These are phyloP conservation scores for Alosa alosa DNA, from an alignment of 2,113 vertebrate species.

Conservation along the genomic window DNA sequence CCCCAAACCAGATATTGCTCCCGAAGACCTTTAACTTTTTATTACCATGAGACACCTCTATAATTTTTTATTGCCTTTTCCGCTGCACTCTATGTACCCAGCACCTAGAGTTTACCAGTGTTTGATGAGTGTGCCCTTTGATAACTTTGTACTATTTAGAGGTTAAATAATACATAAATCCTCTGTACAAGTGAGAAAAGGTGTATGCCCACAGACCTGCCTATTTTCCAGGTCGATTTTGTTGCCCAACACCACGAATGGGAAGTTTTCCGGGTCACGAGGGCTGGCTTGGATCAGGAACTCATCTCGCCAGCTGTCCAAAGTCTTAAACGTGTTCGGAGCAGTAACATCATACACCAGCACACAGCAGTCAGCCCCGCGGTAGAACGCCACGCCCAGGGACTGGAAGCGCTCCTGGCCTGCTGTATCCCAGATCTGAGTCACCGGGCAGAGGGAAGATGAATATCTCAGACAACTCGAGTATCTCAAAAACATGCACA, in stretches of 20 bases:
- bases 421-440: conserved; percentile 88
- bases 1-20: no score
- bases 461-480: background rate
- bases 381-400: conserved; percentile 85
- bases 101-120: no score
- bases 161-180: background rate
- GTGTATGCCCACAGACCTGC: conserved; percentile 71
- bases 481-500: background rate
- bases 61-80: no score
- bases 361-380: conserved; percentile 86
- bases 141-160: background rate
- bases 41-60: no score
- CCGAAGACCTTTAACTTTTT: no score
- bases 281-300: conserved; percentile 88
- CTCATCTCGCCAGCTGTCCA: conserved; percentile 86
- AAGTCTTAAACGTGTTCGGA: conserved; percentile 83
- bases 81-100: no score
- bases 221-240: conserved; percentile 90
- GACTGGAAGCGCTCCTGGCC: conserved; percentile 88
- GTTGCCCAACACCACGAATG: conserved; percentile 85
- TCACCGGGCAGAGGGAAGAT: background rate
- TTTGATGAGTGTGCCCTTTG: no score
- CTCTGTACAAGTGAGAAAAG: background rate
- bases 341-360: conserved; percentile 85
- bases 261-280: conserved; percentile 85